Evolutionary conservation across 2,888 invertebrate genomes (phyloP), one percentile per base, ranked within the genome.

Genomic region (Aphrophora alni): DNA sequence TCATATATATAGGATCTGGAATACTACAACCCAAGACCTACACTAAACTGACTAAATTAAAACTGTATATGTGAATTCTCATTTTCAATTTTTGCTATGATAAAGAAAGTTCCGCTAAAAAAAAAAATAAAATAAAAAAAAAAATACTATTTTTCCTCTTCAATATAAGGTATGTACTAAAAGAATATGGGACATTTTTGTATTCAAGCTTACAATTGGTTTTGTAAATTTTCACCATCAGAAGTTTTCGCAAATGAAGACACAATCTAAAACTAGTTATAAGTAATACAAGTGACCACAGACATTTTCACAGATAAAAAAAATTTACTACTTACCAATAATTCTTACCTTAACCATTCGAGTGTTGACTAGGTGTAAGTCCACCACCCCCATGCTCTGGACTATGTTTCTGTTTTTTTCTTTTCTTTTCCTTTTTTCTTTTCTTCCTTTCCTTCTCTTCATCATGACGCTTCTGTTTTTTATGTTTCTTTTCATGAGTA

Each of bases 371-470:
- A 44, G 92, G 92, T 82, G 92, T 92, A 80, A 92, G 90, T 75
- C 82, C 80, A 38, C 93, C 93, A 10, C 93, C 93, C 70, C 90
- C 90, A 86, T 95, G 96, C 87, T 97, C 97, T 0, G 97, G 97
- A 87, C 96, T 97, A 88, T 97, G 97, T 87, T 96, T 96, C 86
- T 97, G 96, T 88, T 97, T 97, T 92, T 97, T 97, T 85, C 97
- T 91, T 86, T 97, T 97, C 89, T 98, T 97, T 87, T 98, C 97
- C 89, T 97, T 97, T 92, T 97, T 97, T 86, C 97, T 90, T 88
- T 97, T 97, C 89, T 96, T 97, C 44, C 97, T 91, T 87, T 97
- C 97, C 87, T 97, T 97, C 86, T 97, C 97, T 84, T 97, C 97
- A 85, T 97, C 97, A 85, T 97, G 97, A 51, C 97, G 91, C 88